phyloP scores from a whole-genome alignment of 2,113 vertebrate genomes.

The Solea senegalensis region DNA sequence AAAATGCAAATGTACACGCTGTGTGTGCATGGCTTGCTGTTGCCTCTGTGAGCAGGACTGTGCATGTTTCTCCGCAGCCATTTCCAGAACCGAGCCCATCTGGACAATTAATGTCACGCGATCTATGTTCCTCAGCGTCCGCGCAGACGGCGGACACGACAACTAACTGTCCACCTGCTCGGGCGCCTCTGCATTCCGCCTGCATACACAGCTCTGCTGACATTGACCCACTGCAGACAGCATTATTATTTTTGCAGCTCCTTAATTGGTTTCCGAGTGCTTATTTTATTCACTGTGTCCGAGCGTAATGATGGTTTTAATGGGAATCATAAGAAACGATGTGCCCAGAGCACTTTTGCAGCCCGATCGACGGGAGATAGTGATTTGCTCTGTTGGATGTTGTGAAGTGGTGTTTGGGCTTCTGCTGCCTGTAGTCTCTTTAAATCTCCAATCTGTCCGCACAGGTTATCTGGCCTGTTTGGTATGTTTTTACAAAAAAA shows the following conservation, averaged over 20 bases:
- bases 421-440: slow-evolving; percentile 30
- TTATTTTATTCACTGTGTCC: slow-evolving; percentile 46
- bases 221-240: slow-evolving; percentile 36
- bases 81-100: slow-evolving; percentile 47
- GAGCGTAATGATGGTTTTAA: slow-evolving; percentile 53
- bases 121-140: slow-evolving; percentile 37
- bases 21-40: background rate
- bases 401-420: slow-evolving; percentile 37
- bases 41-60: slow-evolving; percentile 18
- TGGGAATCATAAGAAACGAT: slow-evolving; percentile 37
- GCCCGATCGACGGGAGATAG: slow-evolving; percentile 34
- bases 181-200: slow-evolving; percentile 18
- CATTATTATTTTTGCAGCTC: slow-evolving; percentile 42
- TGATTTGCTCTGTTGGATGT: slow-evolving; percentile 44
- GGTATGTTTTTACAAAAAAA: slow-evolving; percentile 22
- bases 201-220: slow-evolving; percentile 20
- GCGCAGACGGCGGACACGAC: slow-evolving; percentile 36
- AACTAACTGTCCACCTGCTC: slow-evolving; percentile 40
- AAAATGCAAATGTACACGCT: slow-evolving; percentile 8
- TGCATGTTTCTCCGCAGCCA: slow-evolving; percentile 26
- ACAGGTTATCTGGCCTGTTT: slow-evolving; percentile 39
- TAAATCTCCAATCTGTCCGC: slow-evolving; percentile 32
- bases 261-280: slow-evolving; percentile 51
- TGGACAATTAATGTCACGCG: slow-evolving; percentile 43
- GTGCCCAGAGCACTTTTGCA: slow-evolving; percentile 24